Base-by-base conservation (phyloP, 2,888 invertebrate species). In the Acanthosepion pharaonis region DNA sequence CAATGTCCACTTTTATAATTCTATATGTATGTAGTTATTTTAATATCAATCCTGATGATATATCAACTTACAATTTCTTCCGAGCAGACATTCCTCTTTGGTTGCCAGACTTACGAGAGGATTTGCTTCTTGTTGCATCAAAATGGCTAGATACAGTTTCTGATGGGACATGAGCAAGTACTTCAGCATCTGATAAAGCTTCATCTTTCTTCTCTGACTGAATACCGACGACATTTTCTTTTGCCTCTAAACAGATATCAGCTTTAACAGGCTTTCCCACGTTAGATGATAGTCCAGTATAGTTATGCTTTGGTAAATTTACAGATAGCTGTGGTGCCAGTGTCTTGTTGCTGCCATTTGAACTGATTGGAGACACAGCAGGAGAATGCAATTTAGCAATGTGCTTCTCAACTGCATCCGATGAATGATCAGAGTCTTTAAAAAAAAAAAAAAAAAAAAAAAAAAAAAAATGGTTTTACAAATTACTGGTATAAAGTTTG, bases 341-440 rank as follows among this genome's bases (percentile, higher is more conserved):
- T 78, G 15, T 78, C 11, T 78, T n/a, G 11, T 33, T n/a, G 78
- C 78, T 78, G 33, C n/a, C n/a, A 78, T 2, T n/a, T 15, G 78
- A 78, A 33, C 78, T 11, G 11, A 78, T n/a, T 33, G 78, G n/a
- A n/a, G 78, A 78, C 11, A n/a, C 15, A n/a, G 15, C 78, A 78
- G 78, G n/a, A 78, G 78, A 78, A 33, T n/a, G 78, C n/a, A 78
- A 78, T 78, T 78, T 78, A n/a, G n/a, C n/a, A n/a, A 78, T n/a
- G 33, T 78, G 78, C 18, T 78, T 78, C 78, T n/a, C 78, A 78
- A n/a, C 33, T 78, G n/a, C n/a, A n/a, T 78, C 78, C 9, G 78
- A 78, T 78, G 78, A 78, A 78, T 78, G 78, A 78, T 78, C 78
- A 78, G 78, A 78, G 11, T n/a, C 78, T 78, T 33, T 4, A 33